phyloP scores from a whole-genome alignment of 2,888 invertebrate species.

The Thysanoteuthis rhombus region DNA sequence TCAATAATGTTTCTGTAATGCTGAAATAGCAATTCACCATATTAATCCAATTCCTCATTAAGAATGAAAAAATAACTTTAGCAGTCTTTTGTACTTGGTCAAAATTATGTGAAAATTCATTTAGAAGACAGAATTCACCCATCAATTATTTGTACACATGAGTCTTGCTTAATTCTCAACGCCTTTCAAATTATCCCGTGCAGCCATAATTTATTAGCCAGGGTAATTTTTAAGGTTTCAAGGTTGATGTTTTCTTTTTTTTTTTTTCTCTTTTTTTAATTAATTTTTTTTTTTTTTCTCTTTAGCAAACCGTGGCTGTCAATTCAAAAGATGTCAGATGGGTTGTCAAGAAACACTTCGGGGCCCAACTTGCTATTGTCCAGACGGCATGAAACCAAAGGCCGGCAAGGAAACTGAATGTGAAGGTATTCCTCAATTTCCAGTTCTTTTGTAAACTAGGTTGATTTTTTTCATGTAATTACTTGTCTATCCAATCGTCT shows the following conservation, averaged over 20 bases:
- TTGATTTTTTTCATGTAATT: too few species aligned
- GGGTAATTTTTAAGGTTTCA: background rate
- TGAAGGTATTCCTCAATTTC: conserved; percentile 41
- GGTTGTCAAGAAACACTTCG: conserved; percentile 49
- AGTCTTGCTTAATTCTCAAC: background rate
- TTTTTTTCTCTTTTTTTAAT: background rate
- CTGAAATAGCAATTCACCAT: background rate
- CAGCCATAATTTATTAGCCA: background rate
- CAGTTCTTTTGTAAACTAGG: background rate
- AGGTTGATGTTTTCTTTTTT: background rate
- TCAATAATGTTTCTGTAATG: too few species aligned
- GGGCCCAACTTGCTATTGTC: conserved; percentile 56
- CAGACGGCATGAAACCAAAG: conserved; percentile 41
- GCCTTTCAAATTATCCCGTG: background rate
- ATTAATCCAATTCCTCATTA: background rate
- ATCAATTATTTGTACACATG: background rate
- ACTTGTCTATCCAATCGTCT: too few species aligned
- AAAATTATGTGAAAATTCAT: too few species aligned
- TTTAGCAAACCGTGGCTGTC: conserved; percentile 44
- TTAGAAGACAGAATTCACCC: too few species aligned
- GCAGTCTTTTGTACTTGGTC: background rate
- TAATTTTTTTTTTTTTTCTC: background rate
- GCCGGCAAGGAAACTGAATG: conserved; percentile 37
- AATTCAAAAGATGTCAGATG: conserved; percentile 37
- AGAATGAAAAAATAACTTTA: background rate